Evolutionary conservation across 1,140 invertebrate genomes (phyloP).

Genomic region (Anoplophora glabripennis): DNA sequence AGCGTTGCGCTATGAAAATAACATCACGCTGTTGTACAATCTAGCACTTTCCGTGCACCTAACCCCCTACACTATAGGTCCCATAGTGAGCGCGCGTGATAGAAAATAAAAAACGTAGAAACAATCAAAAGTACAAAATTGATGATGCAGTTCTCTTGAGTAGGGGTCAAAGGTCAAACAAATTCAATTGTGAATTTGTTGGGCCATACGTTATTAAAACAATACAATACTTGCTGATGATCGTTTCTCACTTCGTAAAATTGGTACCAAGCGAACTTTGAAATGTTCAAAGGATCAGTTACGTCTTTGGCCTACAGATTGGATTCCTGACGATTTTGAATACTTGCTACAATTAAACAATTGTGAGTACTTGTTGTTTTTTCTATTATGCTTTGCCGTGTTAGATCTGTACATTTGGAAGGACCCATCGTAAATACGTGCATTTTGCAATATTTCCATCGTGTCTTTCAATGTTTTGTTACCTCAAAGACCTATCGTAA

Average conservation of each 20-base stretch:
- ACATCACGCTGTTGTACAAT: no score
- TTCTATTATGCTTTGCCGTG: no score
- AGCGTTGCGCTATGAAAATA: no score
- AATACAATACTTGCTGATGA: not conserved
- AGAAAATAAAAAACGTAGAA: conserved; percentile 10
- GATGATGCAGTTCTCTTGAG: conserved; percentile 1
- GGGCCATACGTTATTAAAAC: not conserved
- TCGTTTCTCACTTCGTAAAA: conserved; percentile 15
- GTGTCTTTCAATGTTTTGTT: not conserved
- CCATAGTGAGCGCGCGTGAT: no score
- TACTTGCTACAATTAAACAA: conserved; percentile 32
- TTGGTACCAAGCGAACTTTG: conserved; percentile 21
- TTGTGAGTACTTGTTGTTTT: not conserved
- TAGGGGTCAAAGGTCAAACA: not conserved
- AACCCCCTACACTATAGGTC: no score
- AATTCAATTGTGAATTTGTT: not conserved
- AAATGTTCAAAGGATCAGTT: conserved; percentile 11
- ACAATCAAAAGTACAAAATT: conserved; percentile 1
- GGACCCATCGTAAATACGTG: no score
- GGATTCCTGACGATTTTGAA: conserved; percentile 15
- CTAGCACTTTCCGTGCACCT: no score
- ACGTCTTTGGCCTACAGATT: conserved; percentile 2
- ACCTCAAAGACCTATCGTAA: no score
- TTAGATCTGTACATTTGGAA: no score
- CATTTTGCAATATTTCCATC: no score